A percentile compares a stretch with the other conserved stretches of the same genome.
Conservation (phyloP, 1,140 invertebrate species). For the Subanguina moxae region DNA sequence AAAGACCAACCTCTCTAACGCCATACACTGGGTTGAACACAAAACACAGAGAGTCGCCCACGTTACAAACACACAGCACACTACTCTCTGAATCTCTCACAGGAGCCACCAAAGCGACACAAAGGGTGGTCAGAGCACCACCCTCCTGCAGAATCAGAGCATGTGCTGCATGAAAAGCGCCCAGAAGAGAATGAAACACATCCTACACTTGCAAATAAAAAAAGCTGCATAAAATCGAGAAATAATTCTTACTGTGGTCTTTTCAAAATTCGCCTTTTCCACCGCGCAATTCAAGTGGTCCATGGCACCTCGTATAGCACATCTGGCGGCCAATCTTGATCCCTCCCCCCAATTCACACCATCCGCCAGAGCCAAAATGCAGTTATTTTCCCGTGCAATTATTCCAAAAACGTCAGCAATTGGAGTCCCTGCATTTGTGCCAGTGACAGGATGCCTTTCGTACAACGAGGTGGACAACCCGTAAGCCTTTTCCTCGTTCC, state of each 20-base stretch:
- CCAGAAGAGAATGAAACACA: constrained; percentile 73
- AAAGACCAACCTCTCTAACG: constrained; percentile 64
- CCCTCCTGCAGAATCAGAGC: constrained; percentile 78
- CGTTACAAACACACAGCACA: constrained; percentile 83
- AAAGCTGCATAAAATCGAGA: not conserved
- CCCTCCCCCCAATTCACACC: constrained; percentile 88
- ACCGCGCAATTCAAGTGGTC: constrained; percentile 68
- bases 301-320: constrained; percentile 79
- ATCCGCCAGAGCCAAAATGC: constrained; percentile 78
- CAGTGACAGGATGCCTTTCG: constrained; percentile 74
- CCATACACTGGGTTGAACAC: constrained; percentile 76
- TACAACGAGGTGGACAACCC: constrained; percentile 71
- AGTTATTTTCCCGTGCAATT: constrained; percentile 73
- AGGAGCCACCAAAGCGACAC: constrained; percentile 66
- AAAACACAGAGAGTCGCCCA: constrained; percentile 82
- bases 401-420: constrained; percentile 85
- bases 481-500: constrained; percentile 65
- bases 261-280: constrained; percentile 63
- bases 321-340: constrained; percentile 78
- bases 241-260: constrained; percentile 37
- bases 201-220: constrained; percentile 64
- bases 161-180: constrained; percentile 81
- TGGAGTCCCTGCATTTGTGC: constrained; percentile 73
- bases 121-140: constrained; percentile 77
- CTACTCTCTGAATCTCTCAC: constrained; percentile 64